Base-by-base conservation (phyloP, 2,113 vertebrate species). In the Echinops telfairi region DNA sequence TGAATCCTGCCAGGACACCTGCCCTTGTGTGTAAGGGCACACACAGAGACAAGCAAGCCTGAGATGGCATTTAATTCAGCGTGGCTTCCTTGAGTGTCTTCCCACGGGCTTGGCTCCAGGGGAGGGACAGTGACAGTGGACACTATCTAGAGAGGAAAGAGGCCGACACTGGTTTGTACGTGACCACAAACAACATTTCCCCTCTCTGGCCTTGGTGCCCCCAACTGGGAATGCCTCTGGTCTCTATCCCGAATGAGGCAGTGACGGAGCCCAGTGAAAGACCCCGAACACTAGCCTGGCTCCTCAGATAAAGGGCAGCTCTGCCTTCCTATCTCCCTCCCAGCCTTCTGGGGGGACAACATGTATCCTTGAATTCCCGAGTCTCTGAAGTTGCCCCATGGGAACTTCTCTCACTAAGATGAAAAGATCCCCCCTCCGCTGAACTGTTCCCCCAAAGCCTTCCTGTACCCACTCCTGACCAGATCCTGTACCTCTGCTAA, bases 251-350 rank as follows among this genome's bases (percentile, higher is more conserved):
- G 8, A 16, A 31, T 15, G 75, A 88, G 29, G 53, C 78, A 53
- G 15, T 16, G 6, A 36, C 43, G 8, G 76, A 36, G 40, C 87
- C 33, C 22, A n/a, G 23, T 10, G 12, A 53, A 19, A 68, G 47
- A 27, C 1, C 2, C 8, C 2, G 62, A 36, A 76, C 2, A 14
- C 27, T 0, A 0, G 17, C n/a, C 79, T 79, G 15, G 36, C 14
- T 77, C 40, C 40, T 29, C 75, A 43, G 23, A 19, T 19, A 58
- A 27, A 73, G 57, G 40, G 40, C 4, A n/a, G 31, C 40, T 75
- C 58, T 8, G 64, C 38, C 66, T 57, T 43, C 22, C 58, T 58
- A 70, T 25, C 12, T 16, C 33, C 33, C 25, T 75, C 53, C 33
- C 73, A 19, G 20, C 31, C 66, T 47, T 36, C 89, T 84, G 31